phyloP scores from a whole-genome alignment of 2,888 invertebrate species.

The Pocota personata region DNA sequence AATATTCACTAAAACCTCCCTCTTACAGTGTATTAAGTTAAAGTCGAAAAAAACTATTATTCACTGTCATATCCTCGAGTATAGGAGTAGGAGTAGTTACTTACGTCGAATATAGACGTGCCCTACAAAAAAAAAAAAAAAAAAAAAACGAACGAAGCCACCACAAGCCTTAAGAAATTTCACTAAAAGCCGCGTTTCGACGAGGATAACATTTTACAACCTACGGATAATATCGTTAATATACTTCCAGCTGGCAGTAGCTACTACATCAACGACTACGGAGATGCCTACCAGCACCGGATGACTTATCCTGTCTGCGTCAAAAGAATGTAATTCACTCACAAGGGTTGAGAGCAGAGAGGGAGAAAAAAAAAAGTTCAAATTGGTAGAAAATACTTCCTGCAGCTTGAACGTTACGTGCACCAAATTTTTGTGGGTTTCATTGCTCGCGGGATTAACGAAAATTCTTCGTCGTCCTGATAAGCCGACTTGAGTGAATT shows the following conservation, averaged over 20 bases:
- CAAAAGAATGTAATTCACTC: conserved; percentile 31
- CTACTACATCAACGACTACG: conserved; percentile 26
- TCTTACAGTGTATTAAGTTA: neutral
- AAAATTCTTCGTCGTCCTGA: conserved; percentile 34
- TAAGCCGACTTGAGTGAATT: conserved; percentile 44
- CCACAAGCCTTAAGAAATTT: neutral
- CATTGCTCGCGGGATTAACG: neutral
- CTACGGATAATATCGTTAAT: conserved; percentile 36
- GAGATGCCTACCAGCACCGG: conserved; percentile 20
- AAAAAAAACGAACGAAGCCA: no score
- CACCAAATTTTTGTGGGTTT: conserved; percentile 23
- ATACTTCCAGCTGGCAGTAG: conserved; percentile 27
- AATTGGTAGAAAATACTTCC: conserved; percentile 38
- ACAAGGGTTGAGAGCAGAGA: conserved; percentile 22
- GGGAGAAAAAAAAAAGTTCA: neutral
- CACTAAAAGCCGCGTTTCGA: neutral
- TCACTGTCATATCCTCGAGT: conserved; percentile 17
- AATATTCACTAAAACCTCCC: neutral
- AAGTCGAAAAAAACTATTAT: conserved; percentile 8
- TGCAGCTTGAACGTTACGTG: conserved; percentile 18
- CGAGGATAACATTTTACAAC: conserved; percentile 30
- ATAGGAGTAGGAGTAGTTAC: neutral
- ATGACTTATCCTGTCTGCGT: conserved; percentile 57
- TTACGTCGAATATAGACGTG: neutral
- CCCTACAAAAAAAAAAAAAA: neutral